Percentiles rank a stretch among this genome's conserved stretches.
These are phyloP conservation scores for Triops longicaudatus DNA, from an alignment of 1,140 invertebrate species.

Conservation along the genomic window DNA sequence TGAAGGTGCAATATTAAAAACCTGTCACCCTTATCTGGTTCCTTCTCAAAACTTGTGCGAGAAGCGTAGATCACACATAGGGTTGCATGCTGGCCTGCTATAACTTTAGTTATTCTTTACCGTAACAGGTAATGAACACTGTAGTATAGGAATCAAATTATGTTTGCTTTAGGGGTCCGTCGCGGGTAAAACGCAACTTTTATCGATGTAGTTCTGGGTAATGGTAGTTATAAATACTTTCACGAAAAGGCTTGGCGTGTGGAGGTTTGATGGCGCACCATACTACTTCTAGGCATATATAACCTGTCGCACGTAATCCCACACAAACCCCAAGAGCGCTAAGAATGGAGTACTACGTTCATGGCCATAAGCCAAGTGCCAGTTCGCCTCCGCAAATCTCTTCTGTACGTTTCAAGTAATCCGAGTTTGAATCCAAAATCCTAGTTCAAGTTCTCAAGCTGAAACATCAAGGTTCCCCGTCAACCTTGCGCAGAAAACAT, in stretches of 20 bases:
- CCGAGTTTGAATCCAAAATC: not conserved
- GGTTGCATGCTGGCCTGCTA: not conserved
- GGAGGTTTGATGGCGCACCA: not conserved
- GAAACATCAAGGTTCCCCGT: not conserved
- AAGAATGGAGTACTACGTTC: conserved; percentile 8
- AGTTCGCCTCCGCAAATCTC: not conserved
- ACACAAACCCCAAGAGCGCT: not conserved
- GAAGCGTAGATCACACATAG: not conserved
- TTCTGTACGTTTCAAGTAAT: not conserved
- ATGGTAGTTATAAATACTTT: not conserved
- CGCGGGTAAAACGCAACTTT: not conserved
- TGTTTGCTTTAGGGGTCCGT: not conserved
- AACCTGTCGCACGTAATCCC: not conserved
- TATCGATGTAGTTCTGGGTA: not conserved
- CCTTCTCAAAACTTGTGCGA: not conserved
- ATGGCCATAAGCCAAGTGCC: not conserved
- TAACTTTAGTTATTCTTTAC: not conserved
- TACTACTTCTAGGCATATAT: not conserved
- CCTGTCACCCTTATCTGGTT: not conserved
- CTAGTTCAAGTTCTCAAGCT: too few species aligned
- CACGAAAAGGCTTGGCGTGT: not conserved
- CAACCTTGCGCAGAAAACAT: not conserved
- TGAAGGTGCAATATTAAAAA: not conserved
- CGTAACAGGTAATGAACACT: not conserved
- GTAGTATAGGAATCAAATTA: not conserved